Evolutionary conservation across 2,888 invertebrate species (phyloP).

Genomic region (Molanna angustata): DNA sequence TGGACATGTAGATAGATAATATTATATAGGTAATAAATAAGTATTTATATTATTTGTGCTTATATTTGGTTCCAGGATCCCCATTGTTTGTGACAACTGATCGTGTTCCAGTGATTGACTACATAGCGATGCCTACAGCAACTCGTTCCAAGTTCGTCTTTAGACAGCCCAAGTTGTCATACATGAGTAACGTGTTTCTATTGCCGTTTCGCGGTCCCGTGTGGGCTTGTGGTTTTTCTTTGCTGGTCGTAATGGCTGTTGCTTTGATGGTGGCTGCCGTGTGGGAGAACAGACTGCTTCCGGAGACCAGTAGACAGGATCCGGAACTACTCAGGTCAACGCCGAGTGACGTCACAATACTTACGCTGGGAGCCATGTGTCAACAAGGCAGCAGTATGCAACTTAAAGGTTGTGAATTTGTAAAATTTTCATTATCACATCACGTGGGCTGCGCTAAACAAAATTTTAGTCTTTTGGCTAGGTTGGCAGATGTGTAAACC

Average conservation of each 20-base stretch:
- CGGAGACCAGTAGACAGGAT: constrained; percentile 36
- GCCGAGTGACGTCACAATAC: constrained; percentile 51
- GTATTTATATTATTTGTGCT: no score
- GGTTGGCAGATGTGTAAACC: no score
- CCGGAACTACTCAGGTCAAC: constrained; percentile 45
- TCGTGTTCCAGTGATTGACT: constrained; percentile 61
- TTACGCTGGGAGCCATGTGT: constrained; percentile 60
- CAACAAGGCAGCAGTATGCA: constrained; percentile 60
- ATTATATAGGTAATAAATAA: no score
- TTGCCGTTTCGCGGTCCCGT: constrained; percentile 64
- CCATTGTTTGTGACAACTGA: constrained; percentile 63
- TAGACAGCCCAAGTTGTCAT: constrained; percentile 68
- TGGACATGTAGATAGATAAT: no score
- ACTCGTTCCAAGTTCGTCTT: constrained; percentile 69
- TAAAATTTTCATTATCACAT: no score
- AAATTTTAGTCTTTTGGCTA: no score
- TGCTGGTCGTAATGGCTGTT: constrained; percentile 45
- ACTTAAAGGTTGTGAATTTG: constrained; percentile 49
- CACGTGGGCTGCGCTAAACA: no score
- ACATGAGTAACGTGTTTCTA: constrained; percentile 67
- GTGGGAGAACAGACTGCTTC: not conserved
- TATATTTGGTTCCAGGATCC: constrained; percentile 54
- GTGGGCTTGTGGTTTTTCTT: constrained; percentile 57
- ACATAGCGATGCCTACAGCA: constrained; percentile 64
- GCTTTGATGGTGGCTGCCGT: constrained; percentile 32